Base-by-base conservation (phyloP, 2,888 invertebrate species). In the Caenorhabditis sulstoni region DNA sequence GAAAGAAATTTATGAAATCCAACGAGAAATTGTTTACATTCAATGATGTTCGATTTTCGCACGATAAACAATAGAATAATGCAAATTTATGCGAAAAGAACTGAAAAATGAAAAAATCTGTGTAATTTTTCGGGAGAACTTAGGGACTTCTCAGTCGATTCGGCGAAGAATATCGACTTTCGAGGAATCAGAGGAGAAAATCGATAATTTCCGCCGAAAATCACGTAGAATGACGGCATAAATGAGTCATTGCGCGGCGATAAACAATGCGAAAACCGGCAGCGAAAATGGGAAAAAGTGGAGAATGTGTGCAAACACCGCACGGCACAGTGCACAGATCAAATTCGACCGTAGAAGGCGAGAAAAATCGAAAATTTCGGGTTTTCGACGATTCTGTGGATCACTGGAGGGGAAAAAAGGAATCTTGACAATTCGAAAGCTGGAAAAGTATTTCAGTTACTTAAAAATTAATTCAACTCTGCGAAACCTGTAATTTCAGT, bases 181-280 rank as follows among this genome's bases (percentile, higher is more conserved):
- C 5, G 7, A 22, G 14, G 37, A 55, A 55, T 18, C 37, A 61
- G 29, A 29, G 29, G 11, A 16, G 47, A 47, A 55, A 70, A 70
- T 70, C 62, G 55, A 70, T 61, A 62, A 55, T 45, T 53, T 9
- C 37, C 41, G 23, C 39, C 37, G 44, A 41, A 39, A 16, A 52
- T 49, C 50, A 41, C 16, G 18, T 45, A 29, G 39, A 55, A 44
- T 39, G 55, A 37, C 35, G 45, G 7, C 68, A 41, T 50, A 22
- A 52, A 62, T 70, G 70, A 70, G 47, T 71, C 71, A 71, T 49
- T 41, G 22, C 14, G 16, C 44, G n/a, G 14, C 61, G 61, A 68
- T 68, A 61, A 68, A 68, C 68, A 52, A 52, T 14, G 35, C 16
- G 53, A 55, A 61, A 70, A 58, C 47, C 44, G 45, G 47, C 39